Evolutionary conservation across 35 echinoderm and acorn worm species (phyloP).

Genomic region (Hemicentrotus pulcherrimus): DNA sequence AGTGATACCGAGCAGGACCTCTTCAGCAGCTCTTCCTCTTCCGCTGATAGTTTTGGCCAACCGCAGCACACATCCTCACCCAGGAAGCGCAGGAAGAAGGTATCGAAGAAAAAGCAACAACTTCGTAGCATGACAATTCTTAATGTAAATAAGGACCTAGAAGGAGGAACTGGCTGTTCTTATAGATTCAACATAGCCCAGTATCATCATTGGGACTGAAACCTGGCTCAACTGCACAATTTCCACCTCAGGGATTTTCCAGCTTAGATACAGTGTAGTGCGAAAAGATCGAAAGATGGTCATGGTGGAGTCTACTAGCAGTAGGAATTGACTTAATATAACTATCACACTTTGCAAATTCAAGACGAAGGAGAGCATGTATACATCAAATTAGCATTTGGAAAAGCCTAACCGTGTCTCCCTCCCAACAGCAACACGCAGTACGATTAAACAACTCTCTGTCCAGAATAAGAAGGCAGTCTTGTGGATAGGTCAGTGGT

Average conservation of each 20-base stretch:
- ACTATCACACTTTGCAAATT: slow-evolving; percentile 39
- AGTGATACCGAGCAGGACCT: background rate
- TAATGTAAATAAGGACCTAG: slow-evolving; percentile 55
- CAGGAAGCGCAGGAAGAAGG: background rate
- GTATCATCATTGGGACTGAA: too few species aligned
- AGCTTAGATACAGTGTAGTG: slow-evolving; percentile 51
- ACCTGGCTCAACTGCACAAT: background rate
- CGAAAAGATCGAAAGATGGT: slow-evolving; percentile 58
- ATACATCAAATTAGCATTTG: slow-evolving; percentile 37
- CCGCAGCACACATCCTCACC: background rate
- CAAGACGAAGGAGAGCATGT: background rate
- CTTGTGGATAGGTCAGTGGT: slow-evolving; percentile 45
- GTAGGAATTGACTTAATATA: slow-evolving; percentile 27
- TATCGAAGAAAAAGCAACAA: background rate
- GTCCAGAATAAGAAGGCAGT: slow-evolving; percentile 47
- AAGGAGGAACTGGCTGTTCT: slow-evolving; percentile 27
- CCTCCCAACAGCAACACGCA: slow-evolving; percentile 30
- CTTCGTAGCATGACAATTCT: slow-evolving; percentile 49
- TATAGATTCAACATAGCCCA: background rate
- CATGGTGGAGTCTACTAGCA: slow-evolving; percentile 59
- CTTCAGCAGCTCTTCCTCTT: background rate
- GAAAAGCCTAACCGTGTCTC: slow-evolving; percentile 18
- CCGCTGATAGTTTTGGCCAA: background rate
- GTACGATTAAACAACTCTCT: slow-evolving; percentile 37
- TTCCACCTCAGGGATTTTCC: slow-evolving; percentile 55